These are phyloP conservation scores for Nibea albiflora DNA, from an alignment of 2,113 vertebrate genomes.

Conservation along the genomic window DNA sequence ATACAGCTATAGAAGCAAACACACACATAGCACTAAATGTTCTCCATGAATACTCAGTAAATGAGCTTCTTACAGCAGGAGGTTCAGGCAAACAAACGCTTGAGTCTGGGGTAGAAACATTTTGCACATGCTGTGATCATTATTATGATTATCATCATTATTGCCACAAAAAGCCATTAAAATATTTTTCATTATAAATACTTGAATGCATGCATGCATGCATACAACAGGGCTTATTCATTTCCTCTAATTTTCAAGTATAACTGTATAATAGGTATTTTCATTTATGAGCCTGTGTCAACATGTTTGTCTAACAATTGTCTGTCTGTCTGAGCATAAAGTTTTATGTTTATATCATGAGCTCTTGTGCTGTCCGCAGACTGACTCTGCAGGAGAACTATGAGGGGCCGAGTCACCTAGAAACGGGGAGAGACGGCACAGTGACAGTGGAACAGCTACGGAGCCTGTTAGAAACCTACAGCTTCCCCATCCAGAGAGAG, in stretches of 20 bases:
- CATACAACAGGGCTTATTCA: neutral
- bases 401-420: conserved; percentile 64
- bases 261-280: neutral
- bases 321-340: neutral
- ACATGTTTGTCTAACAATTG: neutral
- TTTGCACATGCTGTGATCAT: conserved; percentile 32
- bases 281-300: too few species aligned
- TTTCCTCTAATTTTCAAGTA: neutral
- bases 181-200: neutral
- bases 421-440: neutral
- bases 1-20: neutral
- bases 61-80: neutral
- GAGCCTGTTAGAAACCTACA: conserved; percentile 9
- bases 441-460: conserved; percentile 39
- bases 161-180: neutral
- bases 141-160: neutral
- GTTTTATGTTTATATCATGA: neutral
- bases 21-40: neutral
- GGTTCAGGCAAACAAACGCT: conserved; percentile 30
- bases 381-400: conserved; percentile 65
- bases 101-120: neutral
- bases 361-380: neutral
- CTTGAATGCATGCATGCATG: neutral
- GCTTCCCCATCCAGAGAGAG: neutral
- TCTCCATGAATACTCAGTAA: neutral